These are phyloP conservation scores for Oligia strigilis DNA, from an alignment of 2,888 invertebrate species.

Conservation along the genomic window DNA sequence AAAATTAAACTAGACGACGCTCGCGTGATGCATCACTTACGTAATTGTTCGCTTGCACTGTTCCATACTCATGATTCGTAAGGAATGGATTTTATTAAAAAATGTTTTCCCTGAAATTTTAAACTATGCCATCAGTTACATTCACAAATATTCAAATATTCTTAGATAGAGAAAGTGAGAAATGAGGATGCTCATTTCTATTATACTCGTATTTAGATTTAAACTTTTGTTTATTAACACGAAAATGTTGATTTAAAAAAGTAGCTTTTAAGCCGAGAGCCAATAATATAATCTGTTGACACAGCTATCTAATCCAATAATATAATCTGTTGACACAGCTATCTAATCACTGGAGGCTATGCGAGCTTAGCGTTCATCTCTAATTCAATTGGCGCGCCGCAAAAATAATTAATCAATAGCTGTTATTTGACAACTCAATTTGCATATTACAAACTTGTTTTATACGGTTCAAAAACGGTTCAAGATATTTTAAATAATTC, in stretches of 20 bases:
- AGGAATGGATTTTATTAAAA: conserved; percentile 6
- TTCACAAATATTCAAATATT: too few species aligned
- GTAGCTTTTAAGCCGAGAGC: background rate
- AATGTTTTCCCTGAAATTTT: conserved; percentile 10
- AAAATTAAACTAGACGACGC: conserved; percentile 58
- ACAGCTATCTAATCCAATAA: conserved; percentile 12
- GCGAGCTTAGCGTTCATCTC: conserved; percentile 21
- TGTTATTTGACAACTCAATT: conserved; percentile 21
- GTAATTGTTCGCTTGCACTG: conserved; percentile 53
- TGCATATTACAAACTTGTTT: conserved; percentile 7
- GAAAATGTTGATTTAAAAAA: background rate
- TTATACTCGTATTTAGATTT: background rate
- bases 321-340: conserved; percentile 24
- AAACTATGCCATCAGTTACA: background rate
- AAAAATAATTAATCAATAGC: conserved; percentile 30
- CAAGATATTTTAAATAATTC: background rate
- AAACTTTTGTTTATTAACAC: background rate
- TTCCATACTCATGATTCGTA: conserved; percentile 32
- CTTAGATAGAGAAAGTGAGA: too few species aligned
- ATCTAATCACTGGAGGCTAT: conserved; percentile 1
- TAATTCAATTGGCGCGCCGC: conserved; percentile 26
- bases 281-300: conserved; percentile 31
- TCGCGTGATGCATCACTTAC: conserved; percentile 51
- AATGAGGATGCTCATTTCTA: background rate
- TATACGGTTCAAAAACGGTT: background rate